Base-by-base conservation (phyloP, 1,140 invertebrate genomes). In the Colletes gigas region DNA sequence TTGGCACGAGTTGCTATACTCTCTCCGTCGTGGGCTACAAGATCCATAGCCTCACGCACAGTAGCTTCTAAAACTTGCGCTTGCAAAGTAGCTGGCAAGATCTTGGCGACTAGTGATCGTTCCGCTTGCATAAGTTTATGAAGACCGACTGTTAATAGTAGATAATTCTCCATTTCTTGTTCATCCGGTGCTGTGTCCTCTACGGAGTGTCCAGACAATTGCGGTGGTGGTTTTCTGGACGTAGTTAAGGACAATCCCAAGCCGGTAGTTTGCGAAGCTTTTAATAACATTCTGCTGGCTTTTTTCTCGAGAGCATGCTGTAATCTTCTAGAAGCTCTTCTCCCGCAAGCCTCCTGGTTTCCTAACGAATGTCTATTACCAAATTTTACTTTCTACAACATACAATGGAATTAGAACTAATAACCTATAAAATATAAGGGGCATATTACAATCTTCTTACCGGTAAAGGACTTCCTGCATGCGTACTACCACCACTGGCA, bases 61-160 rank as follows among this genome's bases (percentile, higher is more conserved):
- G 99, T 96, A 12, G 96, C 95, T 84, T 98, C 97, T 89, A 99
- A 97, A 1, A 98, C 96, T 81, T 97, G 95, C 57, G 96, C 96
- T 87, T 98, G 96, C 83, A 97, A 95, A 47, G 96, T 95, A 59
- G 95, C 92, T 17, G 98, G 97, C 88, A 99, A 96, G 47, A 99
- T 97, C 17, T 97, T 96, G 17, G 96, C 95, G 93, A 99, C 96
- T 19, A 98, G 92, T 69, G 96, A 94, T 47, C 97, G 95, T 91
- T 99, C 98, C 89, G 96, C 96, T 89, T 98, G 97, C 94, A 98
- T 97, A 5, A 99, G 94, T 82, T 97, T 96, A 65, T 97, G 96
- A n/a, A 99, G 93, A 9, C 97, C 97, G 52, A 97, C 96, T 0
- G 98, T 95, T 84, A 97, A 95, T n/a, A 97, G 95, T 73, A 98